Percentiles rank a stretch among this genome's conserved stretches.
Evolutionary conservation across 2,797 vertebrate species (phyloP).

Genomic region (Eremophila alpestris): DNA sequence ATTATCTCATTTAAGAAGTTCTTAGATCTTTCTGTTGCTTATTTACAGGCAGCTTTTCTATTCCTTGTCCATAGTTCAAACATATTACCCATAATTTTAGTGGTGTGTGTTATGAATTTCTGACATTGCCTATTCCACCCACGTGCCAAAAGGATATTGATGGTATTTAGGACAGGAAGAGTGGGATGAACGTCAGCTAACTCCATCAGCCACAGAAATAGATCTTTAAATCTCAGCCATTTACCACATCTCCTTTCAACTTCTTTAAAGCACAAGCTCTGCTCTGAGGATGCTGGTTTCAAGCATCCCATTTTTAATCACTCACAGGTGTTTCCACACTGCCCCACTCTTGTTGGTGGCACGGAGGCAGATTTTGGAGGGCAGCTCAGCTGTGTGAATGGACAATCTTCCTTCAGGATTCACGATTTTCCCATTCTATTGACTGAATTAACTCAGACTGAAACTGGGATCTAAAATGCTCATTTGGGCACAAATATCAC

Average conservation of each 20-base stretch:
- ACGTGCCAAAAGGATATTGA: background rate
- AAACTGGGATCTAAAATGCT: background rate
- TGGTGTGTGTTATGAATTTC: background rate
- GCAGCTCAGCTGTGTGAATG: background rate
- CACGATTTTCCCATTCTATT: background rate
- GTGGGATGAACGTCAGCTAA: background rate
- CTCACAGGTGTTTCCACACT: background rate
- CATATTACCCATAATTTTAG: background rate
- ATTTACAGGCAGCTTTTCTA: background rate
- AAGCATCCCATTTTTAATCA: background rate
- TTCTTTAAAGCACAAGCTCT: background rate
- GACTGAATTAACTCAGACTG: background rate
- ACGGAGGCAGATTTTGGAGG: background rate
- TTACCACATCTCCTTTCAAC: background rate
- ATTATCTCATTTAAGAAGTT: background rate
- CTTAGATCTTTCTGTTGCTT: accelerated
- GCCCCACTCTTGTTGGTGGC: background rate
- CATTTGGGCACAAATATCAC: background rate
- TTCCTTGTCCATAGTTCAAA: background rate
- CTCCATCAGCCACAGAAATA: background rate
- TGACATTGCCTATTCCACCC: background rate
- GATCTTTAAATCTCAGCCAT: background rate
- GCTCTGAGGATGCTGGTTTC: background rate
- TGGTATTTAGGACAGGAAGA: background rate
- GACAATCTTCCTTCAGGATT: background rate